These are phyloP conservation scores for Diaprepes abbreviatus DNA, from an alignment of 2,888 invertebrate species.

Conservation along the genomic window DNA sequence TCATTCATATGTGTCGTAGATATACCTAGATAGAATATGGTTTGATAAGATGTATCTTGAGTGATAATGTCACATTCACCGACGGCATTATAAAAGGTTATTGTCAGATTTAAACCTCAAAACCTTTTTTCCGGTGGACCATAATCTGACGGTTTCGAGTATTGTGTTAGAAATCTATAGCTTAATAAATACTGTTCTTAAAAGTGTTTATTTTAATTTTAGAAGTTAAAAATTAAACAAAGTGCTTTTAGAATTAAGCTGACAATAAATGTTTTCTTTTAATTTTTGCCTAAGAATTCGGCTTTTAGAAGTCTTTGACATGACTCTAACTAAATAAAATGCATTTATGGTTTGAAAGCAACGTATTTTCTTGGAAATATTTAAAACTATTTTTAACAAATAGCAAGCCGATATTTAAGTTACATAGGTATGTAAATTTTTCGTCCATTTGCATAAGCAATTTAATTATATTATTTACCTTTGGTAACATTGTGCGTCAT, in stretches of 20 bases:
- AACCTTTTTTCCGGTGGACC: constrained; percentile 25
- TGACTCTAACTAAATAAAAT: no score
- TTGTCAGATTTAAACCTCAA: constrained; percentile 40
- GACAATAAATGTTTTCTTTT: constrained; percentile 13
- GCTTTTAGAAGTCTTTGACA: no score
- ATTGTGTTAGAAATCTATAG: neutral
- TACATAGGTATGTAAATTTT: no score
- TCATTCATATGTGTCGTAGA: constrained; percentile 41
- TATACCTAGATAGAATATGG: constrained; percentile 24
- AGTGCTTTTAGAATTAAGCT: neutral
- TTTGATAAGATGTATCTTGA: constrained; percentile 32
- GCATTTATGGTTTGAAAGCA: no score
- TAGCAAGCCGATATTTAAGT: no score
- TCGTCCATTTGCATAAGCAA: no score
- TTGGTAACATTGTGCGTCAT: no score
- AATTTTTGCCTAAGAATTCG: neutral
- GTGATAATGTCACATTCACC: constrained; percentile 42
- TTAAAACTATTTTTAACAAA: no score
- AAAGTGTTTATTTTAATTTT: constrained; percentile 15
- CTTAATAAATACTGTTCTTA: constrained; percentile 1
- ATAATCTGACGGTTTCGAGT: constrained; percentile 23
- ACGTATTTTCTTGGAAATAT: no score
- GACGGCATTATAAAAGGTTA: constrained; percentile 30
- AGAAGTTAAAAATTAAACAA: constrained; percentile 11
- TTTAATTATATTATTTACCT: no score